A percentile compares a stretch with the other conserved stretches of the same genome.
Conservation (phyloP, 2,113 vertebrate genomes). For the Alethe castanea region DNA sequence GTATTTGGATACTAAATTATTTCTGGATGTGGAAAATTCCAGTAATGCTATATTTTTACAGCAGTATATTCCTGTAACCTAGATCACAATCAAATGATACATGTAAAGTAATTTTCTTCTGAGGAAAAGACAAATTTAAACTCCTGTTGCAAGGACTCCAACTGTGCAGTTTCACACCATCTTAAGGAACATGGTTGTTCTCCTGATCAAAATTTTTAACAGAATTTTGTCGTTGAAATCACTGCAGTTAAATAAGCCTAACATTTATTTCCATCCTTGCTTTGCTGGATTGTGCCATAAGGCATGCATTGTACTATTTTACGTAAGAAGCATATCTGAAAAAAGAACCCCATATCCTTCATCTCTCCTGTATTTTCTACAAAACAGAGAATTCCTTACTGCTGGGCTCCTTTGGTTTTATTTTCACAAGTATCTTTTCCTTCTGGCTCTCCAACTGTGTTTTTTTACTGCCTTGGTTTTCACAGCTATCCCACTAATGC, state of each 20-base stretch:
- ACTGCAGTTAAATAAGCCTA: not conserved
- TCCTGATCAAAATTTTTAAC: not conserved
- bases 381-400: not conserved
- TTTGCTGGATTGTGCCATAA: not conserved
- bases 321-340: not conserved
- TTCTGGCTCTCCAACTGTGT: not conserved
- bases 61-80: slow-evolving; percentile 10
- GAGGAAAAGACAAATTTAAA: not conserved
- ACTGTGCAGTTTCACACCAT: not conserved
- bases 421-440: not conserved
- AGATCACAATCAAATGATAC: not conserved
- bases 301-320: not conserved
- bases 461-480: not conserved
- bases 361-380: not conserved
- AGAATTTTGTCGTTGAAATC: not conserved
- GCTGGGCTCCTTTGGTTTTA: not conserved
- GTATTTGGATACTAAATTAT: slow-evolving; percentile 27
- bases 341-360: not conserved
- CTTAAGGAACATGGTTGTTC: not conserved
- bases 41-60: slow-evolving; percentile 29
- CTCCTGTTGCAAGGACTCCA: not conserved
- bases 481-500: not conserved
- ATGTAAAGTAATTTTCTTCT: not conserved
- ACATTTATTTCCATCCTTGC: not conserved
- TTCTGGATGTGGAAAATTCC: slow-evolving; percentile 47